A percentile compares a stretch with the other conserved stretches of the same genome.
phyloP scores from a whole-genome alignment of 2,113 vertebrate genomes.

The Heterochromis multidens region DNA sequence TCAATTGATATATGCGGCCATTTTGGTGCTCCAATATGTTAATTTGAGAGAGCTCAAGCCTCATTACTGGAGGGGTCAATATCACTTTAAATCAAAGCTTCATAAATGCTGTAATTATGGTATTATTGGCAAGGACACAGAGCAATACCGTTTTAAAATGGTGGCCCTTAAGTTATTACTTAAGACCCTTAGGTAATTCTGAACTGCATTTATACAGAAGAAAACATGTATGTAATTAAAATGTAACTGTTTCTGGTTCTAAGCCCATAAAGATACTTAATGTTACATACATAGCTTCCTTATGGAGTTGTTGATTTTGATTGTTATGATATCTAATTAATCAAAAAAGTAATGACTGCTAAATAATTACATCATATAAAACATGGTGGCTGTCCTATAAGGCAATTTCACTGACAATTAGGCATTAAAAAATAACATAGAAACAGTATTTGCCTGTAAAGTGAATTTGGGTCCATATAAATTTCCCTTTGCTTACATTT shows the following conservation, averaged over 20 bases:
- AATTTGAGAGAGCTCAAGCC: constrained; percentile 19
- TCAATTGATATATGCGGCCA: constrained; percentile 34
- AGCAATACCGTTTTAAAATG: neutral
- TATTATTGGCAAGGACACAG: neutral
- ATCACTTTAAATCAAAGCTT: constrained; percentile 40
- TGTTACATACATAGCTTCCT: too few species aligned
- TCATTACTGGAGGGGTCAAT: constrained; percentile 24
- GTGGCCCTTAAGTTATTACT: too few species aligned
- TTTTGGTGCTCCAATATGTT: constrained; percentile 28
- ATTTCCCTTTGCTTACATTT: neutral
- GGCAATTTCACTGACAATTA: neutral
- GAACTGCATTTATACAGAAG: neutral
- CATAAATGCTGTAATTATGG: neutral
- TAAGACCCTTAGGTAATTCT: neutral
- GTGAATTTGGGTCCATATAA: neutral
- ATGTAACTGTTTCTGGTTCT: neutral
- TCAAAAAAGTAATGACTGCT: neutral
- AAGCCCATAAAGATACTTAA: too few species aligned
- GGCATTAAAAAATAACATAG: neutral
- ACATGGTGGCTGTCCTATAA: neutral
- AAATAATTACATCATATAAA: neutral
- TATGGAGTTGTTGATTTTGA: too few species aligned
- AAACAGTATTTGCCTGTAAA: neutral
- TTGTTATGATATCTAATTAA: too few species aligned
- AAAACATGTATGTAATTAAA: neutral